A percentile compares a stretch with the other conserved stretches of the same genome.
Evolutionary conservation across 2,113 vertebrate species (phyloP).

Genomic region (Mustela nigripes): DNA sequence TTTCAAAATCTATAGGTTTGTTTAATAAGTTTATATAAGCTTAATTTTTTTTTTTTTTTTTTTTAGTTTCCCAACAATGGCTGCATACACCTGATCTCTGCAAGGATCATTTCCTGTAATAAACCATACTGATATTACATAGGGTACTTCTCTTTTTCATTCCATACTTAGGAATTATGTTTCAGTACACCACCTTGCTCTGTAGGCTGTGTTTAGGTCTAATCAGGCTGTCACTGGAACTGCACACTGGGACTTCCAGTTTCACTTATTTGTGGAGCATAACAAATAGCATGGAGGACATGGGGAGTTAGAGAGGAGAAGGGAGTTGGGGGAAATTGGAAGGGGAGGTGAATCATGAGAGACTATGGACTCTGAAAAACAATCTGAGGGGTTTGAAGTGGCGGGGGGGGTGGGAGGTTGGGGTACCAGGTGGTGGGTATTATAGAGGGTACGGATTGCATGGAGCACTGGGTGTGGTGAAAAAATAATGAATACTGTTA

Average conservation of each 20-base stretch:
- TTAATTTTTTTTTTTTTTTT: constrained; percentile 64
- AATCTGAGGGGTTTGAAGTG: too few species aligned
- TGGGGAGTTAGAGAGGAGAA: too few species aligned
- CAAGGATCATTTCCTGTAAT: background rate
- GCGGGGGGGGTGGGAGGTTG: too few species aligned
- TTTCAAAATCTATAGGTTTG: constrained; percentile 53
- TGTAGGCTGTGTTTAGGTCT: background rate
- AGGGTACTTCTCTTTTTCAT: background rate
- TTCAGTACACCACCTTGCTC: background rate
- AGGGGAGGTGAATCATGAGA: too few species aligned
- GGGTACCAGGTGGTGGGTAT: too few species aligned
- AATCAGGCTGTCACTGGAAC: background rate
- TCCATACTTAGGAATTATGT: background rate
- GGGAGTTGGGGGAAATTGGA: too few species aligned
- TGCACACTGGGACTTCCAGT: background rate
- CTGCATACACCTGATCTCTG: background rate
- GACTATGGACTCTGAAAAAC: too few species aligned
- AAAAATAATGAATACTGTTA: too few species aligned
- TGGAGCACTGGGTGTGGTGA: too few species aligned
- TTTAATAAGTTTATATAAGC: constrained; percentile 51
- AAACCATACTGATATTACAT: background rate
- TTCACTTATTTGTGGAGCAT: too few species aligned
- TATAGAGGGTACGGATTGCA: too few species aligned
- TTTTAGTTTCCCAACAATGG: constrained; percentile 52
- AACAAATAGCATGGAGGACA: too few species aligned